Evolutionary conservation across 2,113 vertebrate genomes (phyloP).

Genomic region (Aythya baeri): DNA sequence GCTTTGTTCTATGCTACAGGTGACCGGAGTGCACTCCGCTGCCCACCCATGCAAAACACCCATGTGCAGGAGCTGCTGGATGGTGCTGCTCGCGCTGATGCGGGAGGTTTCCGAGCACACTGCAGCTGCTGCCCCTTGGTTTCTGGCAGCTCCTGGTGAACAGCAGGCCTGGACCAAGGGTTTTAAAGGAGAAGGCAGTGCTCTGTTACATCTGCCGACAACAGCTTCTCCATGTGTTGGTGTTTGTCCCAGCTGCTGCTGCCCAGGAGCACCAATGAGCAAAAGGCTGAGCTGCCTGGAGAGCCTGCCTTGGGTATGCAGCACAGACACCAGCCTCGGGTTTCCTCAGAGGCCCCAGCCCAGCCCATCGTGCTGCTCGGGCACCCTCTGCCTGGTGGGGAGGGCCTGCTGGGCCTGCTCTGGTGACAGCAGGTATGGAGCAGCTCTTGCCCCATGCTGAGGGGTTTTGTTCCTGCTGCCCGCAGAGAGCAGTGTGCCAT

Average conservation of each 20-base stretch:
- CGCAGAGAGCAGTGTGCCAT: fast-evolving
- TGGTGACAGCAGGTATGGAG: neutral
- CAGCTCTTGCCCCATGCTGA: fast-evolving
- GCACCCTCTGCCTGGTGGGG: fast-evolving
- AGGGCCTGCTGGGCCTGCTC: neutral
- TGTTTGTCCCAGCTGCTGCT: neutral
- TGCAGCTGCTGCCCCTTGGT: fast-evolving
- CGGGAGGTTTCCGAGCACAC: fast-evolving
- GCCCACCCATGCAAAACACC: neutral
- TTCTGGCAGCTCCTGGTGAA: neutral
- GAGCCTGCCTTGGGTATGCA: neutral
- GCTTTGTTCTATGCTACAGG: neutral
- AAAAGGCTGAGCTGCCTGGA: fast-evolving
- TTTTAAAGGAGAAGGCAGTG: neutral
- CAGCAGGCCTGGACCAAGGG: neutral
- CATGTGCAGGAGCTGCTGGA: neutral
- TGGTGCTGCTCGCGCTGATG: neutral
- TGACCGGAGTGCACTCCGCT: neutral
- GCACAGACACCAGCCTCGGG: fast-evolving
- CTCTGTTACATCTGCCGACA: neutral
- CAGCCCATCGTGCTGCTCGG: neutral
- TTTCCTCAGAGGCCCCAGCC: neutral
- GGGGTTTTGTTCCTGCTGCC: neutral
- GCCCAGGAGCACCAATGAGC: neutral
- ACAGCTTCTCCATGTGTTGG: fast-evolving